A percentile compares a stretch with the other conserved stretches of the same genome.
Evolutionary conservation across 2,113 vertebrate genomes (phyloP).

Genomic region (Perca fluviatilis): DNA sequence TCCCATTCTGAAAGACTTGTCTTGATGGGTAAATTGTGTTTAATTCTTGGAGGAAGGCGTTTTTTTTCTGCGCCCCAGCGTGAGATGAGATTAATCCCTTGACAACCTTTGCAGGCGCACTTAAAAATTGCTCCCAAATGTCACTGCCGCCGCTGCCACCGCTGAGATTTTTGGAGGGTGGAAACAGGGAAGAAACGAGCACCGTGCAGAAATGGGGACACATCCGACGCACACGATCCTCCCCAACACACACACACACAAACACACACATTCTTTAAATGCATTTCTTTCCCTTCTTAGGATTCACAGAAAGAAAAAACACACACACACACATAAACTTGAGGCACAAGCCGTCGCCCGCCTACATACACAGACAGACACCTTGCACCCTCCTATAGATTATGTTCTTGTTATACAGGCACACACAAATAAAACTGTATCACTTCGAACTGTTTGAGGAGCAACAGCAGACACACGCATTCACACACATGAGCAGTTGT

Average conservation of each 20-base stretch:
- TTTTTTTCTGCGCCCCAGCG: conserved; percentile 84
- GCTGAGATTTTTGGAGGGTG: conserved; percentile 75
- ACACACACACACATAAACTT: conserved; percentile 46
- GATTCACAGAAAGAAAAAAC: conserved; percentile 45
- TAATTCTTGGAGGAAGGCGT: conserved; percentile 86
- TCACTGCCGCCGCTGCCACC: conserved; percentile 72
- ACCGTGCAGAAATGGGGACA: conserved; percentile 63
- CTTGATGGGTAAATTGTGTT: conserved; percentile 89
- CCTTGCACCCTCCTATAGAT: conserved; percentile 81
- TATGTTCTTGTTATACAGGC: conserved; percentile 79
- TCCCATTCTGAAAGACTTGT: conserved; percentile 85
- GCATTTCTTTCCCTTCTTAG: conserved; percentile 55
- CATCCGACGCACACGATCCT: conserved; percentile 50
- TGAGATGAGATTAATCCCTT: conserved; percentile 89
- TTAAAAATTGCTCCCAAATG: conserved; percentile 88
- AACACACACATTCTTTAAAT: conserved; percentile 41
- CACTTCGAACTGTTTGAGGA: conserved; percentile 69
- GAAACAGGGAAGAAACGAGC: conserved; percentile 49
- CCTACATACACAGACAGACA: conserved; percentile 75
- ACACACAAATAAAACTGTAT: conserved; percentile 73
- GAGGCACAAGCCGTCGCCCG: conserved; percentile 70
- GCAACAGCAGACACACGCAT: conserved; percentile 68
- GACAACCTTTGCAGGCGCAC: conserved; percentile 87
- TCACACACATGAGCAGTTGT: conserved; percentile 70
- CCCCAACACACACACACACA: conserved; percentile 18